Base-by-base conservation (phyloP, 2,888 invertebrate species). In the Melinaea marsaeus region DNA sequence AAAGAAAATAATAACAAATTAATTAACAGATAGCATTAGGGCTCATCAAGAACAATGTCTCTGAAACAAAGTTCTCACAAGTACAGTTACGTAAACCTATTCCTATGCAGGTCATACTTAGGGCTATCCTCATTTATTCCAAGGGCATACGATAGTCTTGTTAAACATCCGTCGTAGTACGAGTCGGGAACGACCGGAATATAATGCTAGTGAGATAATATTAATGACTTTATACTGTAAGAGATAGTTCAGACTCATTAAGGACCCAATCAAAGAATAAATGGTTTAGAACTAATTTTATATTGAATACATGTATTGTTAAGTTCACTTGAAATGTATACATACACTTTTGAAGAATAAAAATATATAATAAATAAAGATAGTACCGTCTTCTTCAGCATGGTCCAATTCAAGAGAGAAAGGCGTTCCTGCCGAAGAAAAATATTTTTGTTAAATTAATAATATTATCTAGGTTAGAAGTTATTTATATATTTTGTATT, bases 131-230 rank as follows among this genome's bases (percentile, higher is more conserved):
- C 63, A 71, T 72, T 62, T 71, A 72, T 72, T 72, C 72, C 67
- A 66, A 68, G 66, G 67, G 71, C 72, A 71, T 72, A 72, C 69
- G 56, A 64, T 66, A 58, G 62, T 62, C 66, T 70, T 70, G 71
- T 72, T 60, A 64, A 68, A 71, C 71, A 71, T 72, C 72, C 71
- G 72, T 67, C 63, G 63, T 68, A 71, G 67, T 70, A 70, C 67
- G 67, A 66, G 66, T 37, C 55, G 63, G 61, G 56, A 55, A 57
- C 61, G 66, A 69, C 67, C 57, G 32, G 70, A 69, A 70, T 70
- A 67, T 64, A 63, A 65, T 64, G 62, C 60, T 65, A 69, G 55
- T 66, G 62, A 67, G 67, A 70, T 65, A 63, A 58, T 61, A 60
- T 51, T 22, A 22, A 22, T 22, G 22, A 22, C 22, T 22, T 22